Evolutionary conservation across 1,140 invertebrate species (phyloP), one percentile per base, ranked within the genome.

Genomic region (Oncopeltus fasciatus): DNA sequence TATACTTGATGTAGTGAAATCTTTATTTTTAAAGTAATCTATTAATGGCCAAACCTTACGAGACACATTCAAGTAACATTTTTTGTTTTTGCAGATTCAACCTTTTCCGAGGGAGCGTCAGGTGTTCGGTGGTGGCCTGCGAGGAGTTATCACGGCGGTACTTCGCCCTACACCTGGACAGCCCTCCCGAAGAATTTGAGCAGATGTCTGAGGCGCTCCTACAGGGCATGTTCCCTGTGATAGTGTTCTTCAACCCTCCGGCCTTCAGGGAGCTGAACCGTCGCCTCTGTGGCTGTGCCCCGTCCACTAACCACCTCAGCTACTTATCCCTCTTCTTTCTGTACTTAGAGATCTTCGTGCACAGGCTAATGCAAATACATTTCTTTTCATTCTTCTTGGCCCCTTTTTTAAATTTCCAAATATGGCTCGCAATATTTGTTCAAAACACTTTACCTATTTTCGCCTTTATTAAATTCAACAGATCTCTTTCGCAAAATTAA

Each of bases 1-100:
- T n/a, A n/a, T n/a, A n/a, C n/a, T n/a, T n/a, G n/a, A n/a, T n/a
- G n/a, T n/a, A n/a, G n/a, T n/a, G n/a, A n/a, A n/a, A n/a, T n/a
- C n/a, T n/a, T n/a, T n/a, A n/a, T n/a, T n/a, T n/a, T n/a, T n/a
- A n/a, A n/a, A n/a, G n/a, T n/a, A n/a, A n/a, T n/a, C n/a, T n/a
- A n/a, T n/a, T n/a, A n/a, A n/a, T n/a, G n/a, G n/a, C n/a, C n/a
- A n/a, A n/a, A n/a, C n/a, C n/a, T n/a, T n/a, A n/a, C n/a, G n/a
- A n/a, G n/a, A n/a, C n/a, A n/a, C n/a, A n/a, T n/a, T n/a, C n/a
- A n/a, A n/a, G n/a, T n/a, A n/a, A n/a, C n/a, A n/a, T 38, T 8
- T 38, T 43, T 53, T 64, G 47, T 58, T 33, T 53, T 65, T 64
- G 2, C 71, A 80, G 78, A 58, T 83, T 79, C 69, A 85, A 84